Evolutionary conservation across 2,888 invertebrate genomes (phyloP), one percentile per base, ranked within the genome.

Genomic region (Pollenia griseotomentosa): DNA sequence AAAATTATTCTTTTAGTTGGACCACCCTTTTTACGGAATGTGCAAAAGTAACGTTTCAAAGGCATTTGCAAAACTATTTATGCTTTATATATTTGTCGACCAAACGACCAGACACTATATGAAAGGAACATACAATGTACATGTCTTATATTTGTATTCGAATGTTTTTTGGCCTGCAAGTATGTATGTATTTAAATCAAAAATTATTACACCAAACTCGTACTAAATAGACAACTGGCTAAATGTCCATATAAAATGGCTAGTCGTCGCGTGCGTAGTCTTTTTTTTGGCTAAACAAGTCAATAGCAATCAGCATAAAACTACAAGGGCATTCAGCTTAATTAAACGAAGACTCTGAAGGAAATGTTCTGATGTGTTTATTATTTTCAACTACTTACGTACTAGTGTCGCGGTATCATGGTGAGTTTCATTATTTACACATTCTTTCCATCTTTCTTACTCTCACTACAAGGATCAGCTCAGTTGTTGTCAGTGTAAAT

Each of bases 371-470:
- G 14, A 55, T 55, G 8, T 14, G 23, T 40, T 66, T 46, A 10
- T 57, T 78, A 68, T 48, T 66, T 55, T 65, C 53, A 44, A 65
- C 44, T 44, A 65, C 73, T 23, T 14, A 42, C 61, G 51, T 33
- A 77, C 44, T 65, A 59, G 78, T 59, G 78, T 59, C 57, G 66
- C 55, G 23, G 44, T 57, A 44, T 66, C 77, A 59, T 78, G 68
- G 59, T 46, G 78, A 68, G 59, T 40, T 59, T 8, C 23, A 51
- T 40, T 42, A 5, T 16, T 48, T 61, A 42, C 33, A 51, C n/a
- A 10, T 59, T 46, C 73, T 23, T 11, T 59, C 11, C 33, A 11
- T 12, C 44, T 33, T 33, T 61, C 23, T 33, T 23, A 33, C 53
- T 53, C 6, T 40, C n/a, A 10, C 4, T 51, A 8, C 42, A 16